Evolutionary conservation across 2,113 vertebrate species (phyloP), one percentile per base, ranked within the genome.

Genomic region (Cyanoderma ruficeps): DNA sequence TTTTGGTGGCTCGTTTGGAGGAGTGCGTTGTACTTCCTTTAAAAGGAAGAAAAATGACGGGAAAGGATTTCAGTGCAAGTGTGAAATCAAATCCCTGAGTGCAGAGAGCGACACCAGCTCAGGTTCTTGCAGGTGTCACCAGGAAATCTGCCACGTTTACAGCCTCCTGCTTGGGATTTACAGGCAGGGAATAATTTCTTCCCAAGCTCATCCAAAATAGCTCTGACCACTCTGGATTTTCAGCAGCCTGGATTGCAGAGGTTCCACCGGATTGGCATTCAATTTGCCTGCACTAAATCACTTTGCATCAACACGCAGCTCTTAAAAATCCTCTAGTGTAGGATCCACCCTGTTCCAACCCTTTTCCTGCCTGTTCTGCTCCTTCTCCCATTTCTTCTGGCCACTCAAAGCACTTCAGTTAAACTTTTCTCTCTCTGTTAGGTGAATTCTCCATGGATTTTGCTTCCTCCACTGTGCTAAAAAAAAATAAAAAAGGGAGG

Each of bases 161-260:
- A 61, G n/a, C 8, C 92, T 81, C 63, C 53, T 94, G 56, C 50
- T 93, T 75, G 52, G 96, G 28, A 59, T 94, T 83, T 96, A 47
- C 74, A 93, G 35, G 8, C 69, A 41, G 56, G 72, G 64, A 90
- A 18, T 14, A 19, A 39, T 83, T 90, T 84, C 63, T 94, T 72
- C 90, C 76, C 53, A 69, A 37, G 37, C 82, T 61, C 64, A 85
- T 83, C 33, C 39, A 20, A 81, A 78, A 16, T 1, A 81, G 27
- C 52, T 63, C 31, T 23, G 46, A 23, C 7, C 63, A n/a, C 17
- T 11, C 22, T 21, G 31, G 5, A 2, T 89, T 91, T 89, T 22
- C 77, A 19, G 7, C 2, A 25, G 33, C 46, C 37, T 78, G 74
- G 41, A 4, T 12, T 10, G 47, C 76, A 94, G 74, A 68, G 60